Evolutionary conservation across 2,888 invertebrate genomes (phyloP).

Genomic region (Brachyptera risi): DNA sequence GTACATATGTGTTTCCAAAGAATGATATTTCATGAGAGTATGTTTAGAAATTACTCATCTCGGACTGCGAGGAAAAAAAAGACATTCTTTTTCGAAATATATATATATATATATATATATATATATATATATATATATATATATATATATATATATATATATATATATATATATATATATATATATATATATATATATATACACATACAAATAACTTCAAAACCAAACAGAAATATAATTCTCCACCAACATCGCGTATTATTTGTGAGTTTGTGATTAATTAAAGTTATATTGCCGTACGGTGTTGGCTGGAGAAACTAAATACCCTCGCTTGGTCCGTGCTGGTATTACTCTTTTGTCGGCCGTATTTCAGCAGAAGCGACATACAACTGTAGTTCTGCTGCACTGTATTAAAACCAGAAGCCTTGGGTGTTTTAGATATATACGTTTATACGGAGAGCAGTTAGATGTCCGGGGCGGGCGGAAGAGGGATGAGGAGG

Average conservation of each 20-base stretch:
- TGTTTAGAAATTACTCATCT: no score
- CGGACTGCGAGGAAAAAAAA: no score
- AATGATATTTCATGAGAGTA: no score
- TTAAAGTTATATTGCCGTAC: slow-evolving; percentile 28
- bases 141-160: no score
- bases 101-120: no score
- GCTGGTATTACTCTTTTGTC: slow-evolving; percentile 32
- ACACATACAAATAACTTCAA: no score
- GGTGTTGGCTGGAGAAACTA: slow-evolving; percentile 24
- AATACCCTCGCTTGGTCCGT: slow-evolving; percentile 27
- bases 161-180: no score
- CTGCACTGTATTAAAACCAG: slow-evolving; percentile 32
- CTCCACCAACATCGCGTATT: slow-evolving; percentile 28
- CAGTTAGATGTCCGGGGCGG: slow-evolving; percentile 15
- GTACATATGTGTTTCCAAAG: no score
- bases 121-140: no score
- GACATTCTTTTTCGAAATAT: no score
- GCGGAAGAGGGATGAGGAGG: background rate
- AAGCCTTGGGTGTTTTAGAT: slow-evolving; percentile 10
- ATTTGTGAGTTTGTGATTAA: slow-evolving; percentile 32
- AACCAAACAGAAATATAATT: slow-evolving; percentile 28
- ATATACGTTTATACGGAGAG: background rate
- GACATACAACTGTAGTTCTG: slow-evolving; percentile 19
- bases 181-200: no score
- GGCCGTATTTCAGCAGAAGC: slow-evolving; percentile 30